Evolutionary conservation across 2,888 invertebrate species (phyloP).

Genomic region (Acronicta alni): DNA sequence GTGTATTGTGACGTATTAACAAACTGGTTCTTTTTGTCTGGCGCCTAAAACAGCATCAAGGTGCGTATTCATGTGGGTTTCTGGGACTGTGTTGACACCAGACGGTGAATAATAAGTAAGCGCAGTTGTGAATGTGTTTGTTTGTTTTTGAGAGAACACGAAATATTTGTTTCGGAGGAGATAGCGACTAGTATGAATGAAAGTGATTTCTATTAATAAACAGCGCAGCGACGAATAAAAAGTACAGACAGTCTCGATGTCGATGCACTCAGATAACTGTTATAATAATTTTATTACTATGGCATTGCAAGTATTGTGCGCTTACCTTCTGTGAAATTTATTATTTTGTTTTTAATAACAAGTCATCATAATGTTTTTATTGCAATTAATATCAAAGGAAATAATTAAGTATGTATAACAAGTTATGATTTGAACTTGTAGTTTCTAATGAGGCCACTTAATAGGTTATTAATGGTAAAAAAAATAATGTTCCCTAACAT

Average conservation of each 20-base stretch:
- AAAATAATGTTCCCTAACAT: constrained; percentile 6
- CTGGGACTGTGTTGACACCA: constrained; percentile 1
- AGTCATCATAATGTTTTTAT: background rate
- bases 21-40: constrained; percentile 28
- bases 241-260: constrained; percentile 4
- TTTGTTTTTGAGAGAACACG: background rate
- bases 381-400: background rate
- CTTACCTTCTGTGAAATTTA: background rate
- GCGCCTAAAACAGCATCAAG: constrained; percentile 39
- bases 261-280: constrained; percentile 16
- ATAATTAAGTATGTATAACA: no score
- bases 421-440: no score
- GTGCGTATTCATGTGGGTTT: constrained; percentile 42
- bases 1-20: constrained; percentile 44
- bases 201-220: background rate
- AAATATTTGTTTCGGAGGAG: background rate
- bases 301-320: background rate
- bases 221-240: background rate
- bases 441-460: constrained; percentile 13
- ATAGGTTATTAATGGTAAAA: constrained; percentile 21
- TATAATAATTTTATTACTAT: background rate
- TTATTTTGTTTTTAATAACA: background rate
- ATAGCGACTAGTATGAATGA: background rate
- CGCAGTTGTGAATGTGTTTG: constrained; percentile 1
- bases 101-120: background rate